These are phyloP conservation scores for Ursus arctos DNA, from an alignment of 2,113 vertebrate species.

Conservation along the genomic window DNA sequence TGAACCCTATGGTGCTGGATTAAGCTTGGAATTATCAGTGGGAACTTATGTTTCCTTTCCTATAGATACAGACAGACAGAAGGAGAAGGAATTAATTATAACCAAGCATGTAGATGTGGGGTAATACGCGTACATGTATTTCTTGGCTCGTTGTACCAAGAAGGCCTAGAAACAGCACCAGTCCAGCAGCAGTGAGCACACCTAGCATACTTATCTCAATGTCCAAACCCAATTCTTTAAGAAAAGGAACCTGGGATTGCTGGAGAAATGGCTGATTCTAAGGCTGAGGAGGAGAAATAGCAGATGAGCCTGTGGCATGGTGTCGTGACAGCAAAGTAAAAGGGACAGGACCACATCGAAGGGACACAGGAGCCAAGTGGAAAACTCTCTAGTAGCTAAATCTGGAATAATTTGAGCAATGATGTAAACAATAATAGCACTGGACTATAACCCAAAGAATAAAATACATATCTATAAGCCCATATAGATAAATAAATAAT, in stretches of 20 bases:
- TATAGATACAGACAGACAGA: not conserved
- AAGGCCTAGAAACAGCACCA: not conserved
- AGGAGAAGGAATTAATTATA: not conserved
- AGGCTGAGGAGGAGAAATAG: not conserved
- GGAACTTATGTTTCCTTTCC: not conserved
- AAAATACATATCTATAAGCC: not conserved
- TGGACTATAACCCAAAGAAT: not conserved
- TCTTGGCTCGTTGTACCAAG: not conserved
- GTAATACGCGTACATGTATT: not conserved
- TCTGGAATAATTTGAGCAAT: not conserved
- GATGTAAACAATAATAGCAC: not conserved
- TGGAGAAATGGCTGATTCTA: not conserved
- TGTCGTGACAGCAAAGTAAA: not conserved
- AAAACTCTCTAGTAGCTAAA: not conserved
- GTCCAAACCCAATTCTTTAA: not conserved
- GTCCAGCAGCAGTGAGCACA: not conserved
- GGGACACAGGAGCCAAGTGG: not conserved
- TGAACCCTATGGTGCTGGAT: not conserved
- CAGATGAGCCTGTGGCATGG: not conserved
- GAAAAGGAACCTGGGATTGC: not conserved
- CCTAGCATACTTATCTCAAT: not conserved
- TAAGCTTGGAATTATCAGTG: not conserved
- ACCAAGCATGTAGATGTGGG: not conserved
- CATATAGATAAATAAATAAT: not conserved
- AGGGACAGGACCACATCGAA: not conserved